Conservation (phyloP, 1,140 invertebrate species). For the Drosophila trapezifrons region DNA sequence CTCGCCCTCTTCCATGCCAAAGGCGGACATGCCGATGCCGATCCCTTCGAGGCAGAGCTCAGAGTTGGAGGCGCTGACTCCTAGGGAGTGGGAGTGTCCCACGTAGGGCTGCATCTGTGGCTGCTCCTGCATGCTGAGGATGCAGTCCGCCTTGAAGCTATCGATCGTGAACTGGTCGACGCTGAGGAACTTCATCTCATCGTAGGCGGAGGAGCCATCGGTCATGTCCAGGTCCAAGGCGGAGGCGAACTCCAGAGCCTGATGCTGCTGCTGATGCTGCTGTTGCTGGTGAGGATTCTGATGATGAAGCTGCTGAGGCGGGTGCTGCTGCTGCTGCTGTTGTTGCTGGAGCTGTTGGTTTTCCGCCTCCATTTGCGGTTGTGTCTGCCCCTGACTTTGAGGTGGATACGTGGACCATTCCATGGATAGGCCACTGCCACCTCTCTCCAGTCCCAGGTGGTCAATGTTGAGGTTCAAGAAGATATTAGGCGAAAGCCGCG, state of each 20-base stretch:
- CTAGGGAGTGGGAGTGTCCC: constrained; percentile 27
- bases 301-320: constrained; percentile 30
- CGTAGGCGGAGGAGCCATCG: constrained; percentile 73
- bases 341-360: constrained; percentile 22
- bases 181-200: constrained; percentile 83
- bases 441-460: constrained; percentile 77
- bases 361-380: constrained; percentile 32
- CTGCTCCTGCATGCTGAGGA: constrained; percentile 77
- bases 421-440: constrained; percentile 77
- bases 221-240: constrained; percentile 68
- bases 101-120: constrained; percentile 46
- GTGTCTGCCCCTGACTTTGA: constrained; percentile 26
- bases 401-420: constrained; percentile 81
- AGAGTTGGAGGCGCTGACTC: constrained; percentile 6
- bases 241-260: constrained; percentile 52
- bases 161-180: constrained; percentile 84
- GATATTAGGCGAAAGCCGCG: constrained; percentile 79
- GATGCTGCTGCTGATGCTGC: constrained; percentile 40
- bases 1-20: constrained; percentile 43
- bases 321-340: constrained; percentile 37
- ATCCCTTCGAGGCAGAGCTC: constrained; percentile 63
- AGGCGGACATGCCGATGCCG: constrained; percentile 54
- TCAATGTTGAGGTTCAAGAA: constrained; percentile 83
- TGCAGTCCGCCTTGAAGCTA: constrained; percentile 82
- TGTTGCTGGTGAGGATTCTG: constrained; percentile 28